Base-by-base conservation (phyloP, 1,140 invertebrate species). In the Microplitis demolitor region DNA sequence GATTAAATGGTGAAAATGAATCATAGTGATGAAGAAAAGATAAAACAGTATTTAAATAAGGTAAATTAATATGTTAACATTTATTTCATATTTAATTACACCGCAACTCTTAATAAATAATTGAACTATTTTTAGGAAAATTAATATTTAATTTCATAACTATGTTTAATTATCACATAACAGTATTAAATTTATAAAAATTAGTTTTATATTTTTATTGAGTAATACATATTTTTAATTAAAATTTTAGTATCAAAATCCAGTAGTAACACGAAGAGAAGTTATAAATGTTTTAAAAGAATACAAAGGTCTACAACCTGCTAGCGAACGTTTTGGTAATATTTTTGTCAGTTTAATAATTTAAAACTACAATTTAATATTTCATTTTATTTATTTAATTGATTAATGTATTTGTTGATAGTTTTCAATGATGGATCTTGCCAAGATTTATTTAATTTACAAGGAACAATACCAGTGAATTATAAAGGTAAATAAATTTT, bases 381-480 rank as follows among this genome's bases (percentile, higher is more conserved):
- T 73, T 24, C 63, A 68, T 9, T 68, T 69, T 13, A 71, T 70
- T 56, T 50, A 69, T 56, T 5, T 64, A 69, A 51, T 50, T 34
- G 16, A 69, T 83, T 84, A 79, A 78, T 45, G 84, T 77, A 83
- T 86, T 76, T 85, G 87, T 81, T 84, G 81, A 79, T 82, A 95
- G 96, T 95, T 34, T 98, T 98, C 83, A 96, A 96, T 84, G 94
- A 97, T 92, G 97, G 97, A 50, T 90, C 88, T 13, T 87, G 89
- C 68, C 95, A 94, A 85, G 92, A 97, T 71, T 88, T 98, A 67
- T 86, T 98, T 9, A 94, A 94, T 83, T 88, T 99, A 13, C 90
- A 92, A 82, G 97, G 97, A 64, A 99, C 97, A 13, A 96, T 99
- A 82, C 97, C 97, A 35, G 95, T 98, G 2, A 88, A 88, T 45